Base-by-base conservation (phyloP, 2,113 vertebrate genomes). In the Xiphophorus hellerii region DNA sequence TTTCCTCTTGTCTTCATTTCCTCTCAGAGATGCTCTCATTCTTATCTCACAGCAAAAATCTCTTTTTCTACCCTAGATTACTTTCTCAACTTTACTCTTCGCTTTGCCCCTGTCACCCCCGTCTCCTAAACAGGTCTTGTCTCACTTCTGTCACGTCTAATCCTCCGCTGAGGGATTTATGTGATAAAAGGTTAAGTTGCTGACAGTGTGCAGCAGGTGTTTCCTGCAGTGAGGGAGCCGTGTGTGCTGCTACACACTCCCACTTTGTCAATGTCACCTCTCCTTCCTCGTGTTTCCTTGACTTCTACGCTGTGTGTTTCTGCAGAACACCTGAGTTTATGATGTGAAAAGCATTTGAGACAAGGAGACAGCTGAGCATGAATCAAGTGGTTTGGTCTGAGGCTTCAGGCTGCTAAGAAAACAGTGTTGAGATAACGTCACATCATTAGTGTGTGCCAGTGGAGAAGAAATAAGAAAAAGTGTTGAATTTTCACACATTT, bases 161-260 rank as follows among this genome's bases (percentile, higher is more conserved):
- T 88, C 80, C 84, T 87, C 83, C 64, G 13, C 44, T 22, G 65
- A 77, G 78, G 90, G 85, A 90, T 89, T 77, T 28, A 54, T 69
- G 73, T 80, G 86, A 84, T 77, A 72, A 71, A 66, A 88, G 87
- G 88, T 88, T 82, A 88, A 90, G 84, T 87, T 83, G 85, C 83
- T 92, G 90, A 91, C 90, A 88, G 89, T 68, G 73, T 84, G 76
- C 78, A 88, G 91, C 86, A 90, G 91, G 91, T 92, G 92, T 89
- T 88, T 88, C 84, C 66, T 75, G 81, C 82, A 84, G 81, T 71
- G 86, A 25, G 25, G 25, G 51, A 58, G 76, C 88, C 58, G 67
- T 66, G 48, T 84, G 48, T 82, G 86, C 84, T 84, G 81, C 85
- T 87, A 83, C 80, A 81, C 73, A 31, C 87, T 88, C 85, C 78